Evolutionary conservation across 2,113 vertebrate genomes (phyloP).

Genomic region (Mobula birostris): DNA sequence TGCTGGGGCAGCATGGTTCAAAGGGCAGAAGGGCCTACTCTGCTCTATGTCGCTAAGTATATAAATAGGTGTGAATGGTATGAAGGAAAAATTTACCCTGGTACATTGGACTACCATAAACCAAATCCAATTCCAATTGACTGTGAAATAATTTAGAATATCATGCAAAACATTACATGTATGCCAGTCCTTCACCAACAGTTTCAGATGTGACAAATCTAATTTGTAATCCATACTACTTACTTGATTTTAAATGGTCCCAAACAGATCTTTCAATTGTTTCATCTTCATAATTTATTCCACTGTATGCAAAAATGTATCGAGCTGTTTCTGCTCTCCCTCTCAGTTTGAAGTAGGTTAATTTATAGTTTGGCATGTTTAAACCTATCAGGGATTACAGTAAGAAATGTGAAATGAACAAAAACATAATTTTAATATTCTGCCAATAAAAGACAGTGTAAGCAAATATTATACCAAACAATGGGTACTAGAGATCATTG

Average conservation of each 20-base stretch:
- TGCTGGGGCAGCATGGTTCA: too few species aligned
- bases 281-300: constrained; percentile 58
- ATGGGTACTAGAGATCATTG: too few species aligned
- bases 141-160: too few species aligned
- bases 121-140: too few species aligned
- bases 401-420: neutral
- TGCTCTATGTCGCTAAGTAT: too few species aligned
- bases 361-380: constrained; percentile 62
- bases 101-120: too few species aligned
- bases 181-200: too few species aligned
- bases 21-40: too few species aligned
- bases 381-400: constrained; percentile 45
- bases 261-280: constrained; percentile 59
- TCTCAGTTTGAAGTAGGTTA: constrained; percentile 65
- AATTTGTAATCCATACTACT: constrained; percentile 41
- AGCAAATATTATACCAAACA: too few species aligned
- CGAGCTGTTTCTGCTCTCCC: constrained; percentile 66
- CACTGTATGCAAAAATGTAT: constrained; percentile 61
- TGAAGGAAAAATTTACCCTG: too few species aligned
- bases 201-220: neutral
- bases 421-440: neutral
- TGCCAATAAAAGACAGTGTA: neutral
- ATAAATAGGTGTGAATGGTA: too few species aligned
- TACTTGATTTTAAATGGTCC: constrained; percentile 61
- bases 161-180: too few species aligned